Evolutionary conservation across 2,113 vertebrate genomes (phyloP), one percentile per base, ranked within the genome.

Genomic region (Hoplias malabaricus): DNA sequence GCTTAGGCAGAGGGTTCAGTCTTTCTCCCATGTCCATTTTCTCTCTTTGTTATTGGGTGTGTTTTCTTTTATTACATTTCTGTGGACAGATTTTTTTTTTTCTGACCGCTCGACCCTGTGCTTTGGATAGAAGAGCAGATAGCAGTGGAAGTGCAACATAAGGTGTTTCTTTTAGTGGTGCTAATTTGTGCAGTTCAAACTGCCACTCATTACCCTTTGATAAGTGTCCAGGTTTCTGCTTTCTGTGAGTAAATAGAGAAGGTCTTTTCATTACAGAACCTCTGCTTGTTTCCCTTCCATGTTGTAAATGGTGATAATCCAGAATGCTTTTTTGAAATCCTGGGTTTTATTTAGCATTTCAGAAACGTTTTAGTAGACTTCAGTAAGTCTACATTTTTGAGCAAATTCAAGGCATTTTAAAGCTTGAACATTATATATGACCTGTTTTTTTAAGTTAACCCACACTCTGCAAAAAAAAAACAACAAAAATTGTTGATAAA

Each of bases 151-250:
- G 46, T 10, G 73, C 83, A 61, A 75, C 82, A 87, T 57, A 77
- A 80, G 43, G 68, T 80, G 53, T 73, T 86, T 83, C 76, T 86
- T 87, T 89, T 85, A 85, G 82, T 74, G 75, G 69, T 78, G 79
- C 73, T 89, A 85, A 89, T 87, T 88, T 85, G 77, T 70, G 75
- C 19, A 73, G 70, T 86, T 85, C 53, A 31, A 82, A 79, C 82
- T 80, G 80, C 69, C 57, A 46, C 80, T 84, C 84, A 87, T 88
- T 89, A 87, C 80, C 79, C 69, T 76, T 84, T 82, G 82, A 86
- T 86, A 78, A 71, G 82, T 80, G 71, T 77, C 73, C 65, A 74
- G 69, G 77, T 59, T 40, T 54, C 78, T 65, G 38, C 43, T 56
- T 43, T 77, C 46, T 83, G 38, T 54, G 23, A 70, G 72, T 77